Conservation (phyloP, 2,113 vertebrate species). For the Nanorana parkeri region DNA sequence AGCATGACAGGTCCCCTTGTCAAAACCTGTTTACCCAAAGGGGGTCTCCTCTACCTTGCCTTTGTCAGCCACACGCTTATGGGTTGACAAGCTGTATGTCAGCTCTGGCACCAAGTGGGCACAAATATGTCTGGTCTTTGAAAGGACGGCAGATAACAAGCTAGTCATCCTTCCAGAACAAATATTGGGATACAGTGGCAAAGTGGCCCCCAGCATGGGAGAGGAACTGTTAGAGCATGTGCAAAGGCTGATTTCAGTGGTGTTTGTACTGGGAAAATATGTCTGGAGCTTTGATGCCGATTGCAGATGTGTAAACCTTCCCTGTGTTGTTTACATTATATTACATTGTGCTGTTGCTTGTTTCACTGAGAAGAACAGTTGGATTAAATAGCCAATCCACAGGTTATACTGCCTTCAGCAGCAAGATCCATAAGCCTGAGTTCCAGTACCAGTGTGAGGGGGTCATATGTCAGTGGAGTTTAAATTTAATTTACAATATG, state of each 20-base stretch:
- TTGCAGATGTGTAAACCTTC: not conserved
- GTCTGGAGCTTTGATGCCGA: not conserved
- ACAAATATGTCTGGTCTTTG: slow-evolving; percentile 37
- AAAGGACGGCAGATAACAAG: slow-evolving; percentile 6
- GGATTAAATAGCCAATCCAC: no score
- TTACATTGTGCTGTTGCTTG: not conserved
- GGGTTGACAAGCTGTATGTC: slow-evolving; percentile 7
- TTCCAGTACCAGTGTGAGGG: no score
- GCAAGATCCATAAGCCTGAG: no score
- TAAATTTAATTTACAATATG: no score
- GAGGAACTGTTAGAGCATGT: slow-evolving; percentile 49
- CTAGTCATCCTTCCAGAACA: slow-evolving; percentile 28
- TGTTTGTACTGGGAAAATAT: slow-evolving; percentile 23
- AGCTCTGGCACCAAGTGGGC: slow-evolving; percentile 41
- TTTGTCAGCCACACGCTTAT: not conserved
- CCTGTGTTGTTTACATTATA: slow-evolving; percentile 7
- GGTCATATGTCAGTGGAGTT: no score
- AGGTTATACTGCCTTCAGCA: no score
- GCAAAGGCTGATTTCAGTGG: slow-evolving; percentile 41
- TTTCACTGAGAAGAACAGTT: no score
- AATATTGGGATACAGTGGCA: slow-evolving; percentile 36
- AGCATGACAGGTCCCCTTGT: no score
- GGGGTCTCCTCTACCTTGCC: not conserved
- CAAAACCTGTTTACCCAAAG: no score
- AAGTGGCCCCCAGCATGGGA: not conserved